A percentile compares a stretch with the other conserved stretches of the same genome.
These are phyloP conservation scores for Dorcus hopei DNA, from an alignment of 2,888 invertebrate genomes.

Conservation along the genomic window DNA sequence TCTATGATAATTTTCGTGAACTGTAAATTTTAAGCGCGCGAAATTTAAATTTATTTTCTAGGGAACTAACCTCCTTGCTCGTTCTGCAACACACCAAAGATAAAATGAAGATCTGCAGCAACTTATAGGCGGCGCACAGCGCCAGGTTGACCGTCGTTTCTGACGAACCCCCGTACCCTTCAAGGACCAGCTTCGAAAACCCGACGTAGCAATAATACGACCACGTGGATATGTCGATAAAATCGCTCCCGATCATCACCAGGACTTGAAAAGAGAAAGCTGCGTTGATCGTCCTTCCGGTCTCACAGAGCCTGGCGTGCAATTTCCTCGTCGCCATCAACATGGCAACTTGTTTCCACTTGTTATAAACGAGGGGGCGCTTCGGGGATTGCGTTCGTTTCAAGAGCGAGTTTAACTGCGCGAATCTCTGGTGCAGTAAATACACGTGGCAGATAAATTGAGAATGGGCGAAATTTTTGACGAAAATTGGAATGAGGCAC, in stretches of 20 bases:
- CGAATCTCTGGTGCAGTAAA: background rate
- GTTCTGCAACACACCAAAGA: background rate
- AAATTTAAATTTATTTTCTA: no score
- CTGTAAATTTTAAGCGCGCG: background rate
- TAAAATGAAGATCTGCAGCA: background rate
- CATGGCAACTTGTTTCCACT: no score
- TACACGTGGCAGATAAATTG: conserved; percentile 4
- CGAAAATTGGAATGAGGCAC: background rate
- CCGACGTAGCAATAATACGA: conserved; percentile 1
- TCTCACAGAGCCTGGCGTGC: conserved; percentile 1
- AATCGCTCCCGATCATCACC: background rate
- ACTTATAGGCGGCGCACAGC: background rate
- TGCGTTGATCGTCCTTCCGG: background rate
- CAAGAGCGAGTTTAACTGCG: background rate
- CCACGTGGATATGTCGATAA: background rate
- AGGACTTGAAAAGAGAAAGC: conserved; percentile 4
- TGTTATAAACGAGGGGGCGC: no score
- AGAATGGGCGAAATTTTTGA: background rate
- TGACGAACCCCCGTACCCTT: background rate
- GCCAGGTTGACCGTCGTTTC: background rate
- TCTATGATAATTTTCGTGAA: background rate
- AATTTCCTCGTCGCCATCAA: background rate
- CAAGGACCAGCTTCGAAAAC: background rate
- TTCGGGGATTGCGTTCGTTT: background rate
- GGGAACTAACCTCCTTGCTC: background rate